Evolutionary conservation across 2,113 vertebrate genomes (phyloP), one percentile per base, ranked within the genome.

Genomic region (Myiozetetes cayanensis): DNA sequence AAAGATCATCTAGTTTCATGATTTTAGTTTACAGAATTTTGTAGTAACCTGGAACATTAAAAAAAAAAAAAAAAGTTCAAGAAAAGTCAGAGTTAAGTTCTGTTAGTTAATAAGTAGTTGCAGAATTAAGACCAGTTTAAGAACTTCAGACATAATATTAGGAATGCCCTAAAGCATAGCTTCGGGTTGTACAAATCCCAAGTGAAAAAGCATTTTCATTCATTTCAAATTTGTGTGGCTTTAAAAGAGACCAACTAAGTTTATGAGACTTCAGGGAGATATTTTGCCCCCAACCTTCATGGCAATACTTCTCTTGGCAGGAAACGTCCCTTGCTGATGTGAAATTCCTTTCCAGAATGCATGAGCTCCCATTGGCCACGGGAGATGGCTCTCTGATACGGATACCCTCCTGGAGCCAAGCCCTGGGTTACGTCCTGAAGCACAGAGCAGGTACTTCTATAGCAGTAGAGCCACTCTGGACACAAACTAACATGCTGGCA

Each of bases 281-380:
- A 21, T 21, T 85, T 53, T 3, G 1, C 11, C 35, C 47, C 23
- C 28, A 67, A 28, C 24, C 50, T 39, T 67, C 43, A 41, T 35
- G 44, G 58, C 49, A 56, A 18, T 37, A 39, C 15, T 71, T 72
- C 30, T 78, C 43, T 89, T 87, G 63, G 30, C 20, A 61, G 50
- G 35, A 74, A 81, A 72, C 0, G 0, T 33, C 65, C 58, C 62
- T 65, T 63, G 66, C 73, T 2, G 2, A 15, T 63, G 23, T 1
- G 17, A 59, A 87, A 79, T 37, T 68, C 39, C 33, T 47, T 65
- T 56, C 47, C 35, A 24, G 56, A 56, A 67, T 10, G 61, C 74
- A 21, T 1, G n/a, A 49, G 55, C 62, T 53, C 4, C 5, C 85
- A 63, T 17, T 55, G 33, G 35, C 58, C 14, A 2, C 6, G 21